phyloP scores from a whole-genome alignment of 2,797 vertebrate genomes.

The Eulemur coronatus region DNA sequence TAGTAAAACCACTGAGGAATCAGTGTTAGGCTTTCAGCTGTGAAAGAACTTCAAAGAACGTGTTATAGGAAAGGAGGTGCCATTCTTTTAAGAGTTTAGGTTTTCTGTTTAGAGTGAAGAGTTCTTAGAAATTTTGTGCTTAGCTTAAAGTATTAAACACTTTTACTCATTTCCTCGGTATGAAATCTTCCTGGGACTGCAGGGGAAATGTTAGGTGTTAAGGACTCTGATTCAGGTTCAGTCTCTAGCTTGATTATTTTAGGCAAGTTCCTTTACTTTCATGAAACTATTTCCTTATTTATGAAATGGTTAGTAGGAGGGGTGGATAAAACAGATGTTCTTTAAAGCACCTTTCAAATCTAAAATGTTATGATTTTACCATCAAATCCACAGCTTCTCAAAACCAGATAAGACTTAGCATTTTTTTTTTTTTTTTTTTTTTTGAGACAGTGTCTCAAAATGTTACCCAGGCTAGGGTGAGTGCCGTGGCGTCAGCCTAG shows the following conservation, averaged over 20 bases:
- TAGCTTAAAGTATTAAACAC: neutral
- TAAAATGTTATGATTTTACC: neutral
- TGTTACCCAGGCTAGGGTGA: too few species aligned
- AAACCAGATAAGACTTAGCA: neutral
- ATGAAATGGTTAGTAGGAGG: neutral
- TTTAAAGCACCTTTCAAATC: neutral
- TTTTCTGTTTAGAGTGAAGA: neutral
- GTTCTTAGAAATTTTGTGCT: neutral
- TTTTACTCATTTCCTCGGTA: neutral
- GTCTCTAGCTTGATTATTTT: neutral
- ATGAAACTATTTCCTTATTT: neutral
- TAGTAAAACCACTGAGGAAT: neutral
- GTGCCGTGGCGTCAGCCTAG: too few species aligned
- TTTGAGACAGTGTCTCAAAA: too few species aligned
- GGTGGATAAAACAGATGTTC: neutral
- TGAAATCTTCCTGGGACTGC: neutral
- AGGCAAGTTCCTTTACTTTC: neutral
- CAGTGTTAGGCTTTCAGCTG: neutral
- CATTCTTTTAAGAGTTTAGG: neutral
- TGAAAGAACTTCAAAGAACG: neutral
- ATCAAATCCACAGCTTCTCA: neutral
- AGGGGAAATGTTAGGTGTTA: neutral
- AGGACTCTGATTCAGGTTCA: neutral
- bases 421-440: too few species aligned
- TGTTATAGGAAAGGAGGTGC: neutral